Conservation (phyloP, 2,888 invertebrate genomes). For the Spodoptera littoralis region DNA sequence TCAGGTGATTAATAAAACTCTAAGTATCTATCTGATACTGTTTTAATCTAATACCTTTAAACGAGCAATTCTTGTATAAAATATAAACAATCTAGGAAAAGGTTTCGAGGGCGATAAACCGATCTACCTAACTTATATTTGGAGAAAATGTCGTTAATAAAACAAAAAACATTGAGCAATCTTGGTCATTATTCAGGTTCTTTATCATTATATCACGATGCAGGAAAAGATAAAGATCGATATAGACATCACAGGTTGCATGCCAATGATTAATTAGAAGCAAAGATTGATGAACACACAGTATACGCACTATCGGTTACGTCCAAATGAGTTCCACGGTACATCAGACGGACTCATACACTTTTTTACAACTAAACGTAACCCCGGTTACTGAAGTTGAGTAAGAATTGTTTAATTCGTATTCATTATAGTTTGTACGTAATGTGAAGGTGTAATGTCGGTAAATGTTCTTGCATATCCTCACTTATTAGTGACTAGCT, state of each 20-base stretch:
- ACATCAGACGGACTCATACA: constrained; percentile 31
- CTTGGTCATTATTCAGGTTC: no score
- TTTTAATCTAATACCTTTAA: no score
- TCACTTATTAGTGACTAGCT: not conserved
- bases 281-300: constrained; percentile 28
- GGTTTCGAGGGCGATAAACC: no score
- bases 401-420: constrained; percentile 28
- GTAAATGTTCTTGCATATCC: not conserved
- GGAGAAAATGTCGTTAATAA: no score
- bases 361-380: constrained; percentile 38
- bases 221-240: constrained; percentile 31
- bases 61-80: no score
- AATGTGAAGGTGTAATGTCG: constrained; percentile 7
- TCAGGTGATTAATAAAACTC: no score
- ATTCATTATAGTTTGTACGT: constrained; percentile 17
- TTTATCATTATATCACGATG: constrained; percentile 3
- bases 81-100: no score
- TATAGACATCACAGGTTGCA: constrained; percentile 25
- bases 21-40: no score
- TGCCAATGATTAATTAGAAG: constrained; percentile 25
- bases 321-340: constrained; percentile 40
- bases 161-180: no score
- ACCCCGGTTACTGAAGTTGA: constrained; percentile 26
- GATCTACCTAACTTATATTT: no score
- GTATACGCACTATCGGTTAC: constrained; percentile 36